Evolutionary conservation across 2,797 vertebrate genomes (phyloP).

Genomic region (Lutjanus campechanus): DNA sequence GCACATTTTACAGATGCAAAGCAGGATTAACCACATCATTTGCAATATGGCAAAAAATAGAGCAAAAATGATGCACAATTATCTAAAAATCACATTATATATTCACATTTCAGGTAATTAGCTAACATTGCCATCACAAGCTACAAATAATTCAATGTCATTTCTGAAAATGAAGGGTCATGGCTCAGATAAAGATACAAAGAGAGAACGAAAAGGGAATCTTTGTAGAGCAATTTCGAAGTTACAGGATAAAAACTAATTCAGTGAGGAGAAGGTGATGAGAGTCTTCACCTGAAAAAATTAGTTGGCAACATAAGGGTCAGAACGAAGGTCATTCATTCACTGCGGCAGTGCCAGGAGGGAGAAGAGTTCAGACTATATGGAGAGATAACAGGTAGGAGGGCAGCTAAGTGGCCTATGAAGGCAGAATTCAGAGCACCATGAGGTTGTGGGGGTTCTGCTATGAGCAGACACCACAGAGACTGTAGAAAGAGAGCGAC

Average conservation of each 20-base stretch:
- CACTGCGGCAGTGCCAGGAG: slow-evolving; percentile 3
- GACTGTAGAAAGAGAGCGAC: slow-evolving; percentile 41
- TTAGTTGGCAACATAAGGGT: slow-evolving; percentile 49
- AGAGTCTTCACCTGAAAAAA: slow-evolving; percentile 7
- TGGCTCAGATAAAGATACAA: background rate
- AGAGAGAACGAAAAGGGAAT: background rate
- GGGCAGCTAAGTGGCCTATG: slow-evolving; percentile 49
- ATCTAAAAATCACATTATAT: background rate
- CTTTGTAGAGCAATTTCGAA: background rate
- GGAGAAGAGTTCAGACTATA: slow-evolving; percentile 32
- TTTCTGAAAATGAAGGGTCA: background rate
- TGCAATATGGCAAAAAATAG: background rate
- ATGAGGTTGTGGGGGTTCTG: slow-evolving; percentile 27
- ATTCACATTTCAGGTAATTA: slow-evolving; percentile 9
- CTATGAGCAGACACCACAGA: slow-evolving; percentile 33
- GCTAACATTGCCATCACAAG: background rate
- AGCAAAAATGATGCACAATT: background rate
- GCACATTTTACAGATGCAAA: background rate
- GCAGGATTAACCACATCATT: background rate
- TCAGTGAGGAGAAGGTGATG: slow-evolving; percentile 6
- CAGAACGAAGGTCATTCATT: slow-evolving; percentile 48
- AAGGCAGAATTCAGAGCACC: slow-evolving; percentile 32
- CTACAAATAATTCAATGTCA: background rate
- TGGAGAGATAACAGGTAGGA: slow-evolving; percentile 54
- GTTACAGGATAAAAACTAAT: slow-evolving; percentile 1